These are phyloP conservation scores for Lapara coniferarum DNA, from an alignment of 2,888 invertebrate species.

Conservation along the genomic window DNA sequence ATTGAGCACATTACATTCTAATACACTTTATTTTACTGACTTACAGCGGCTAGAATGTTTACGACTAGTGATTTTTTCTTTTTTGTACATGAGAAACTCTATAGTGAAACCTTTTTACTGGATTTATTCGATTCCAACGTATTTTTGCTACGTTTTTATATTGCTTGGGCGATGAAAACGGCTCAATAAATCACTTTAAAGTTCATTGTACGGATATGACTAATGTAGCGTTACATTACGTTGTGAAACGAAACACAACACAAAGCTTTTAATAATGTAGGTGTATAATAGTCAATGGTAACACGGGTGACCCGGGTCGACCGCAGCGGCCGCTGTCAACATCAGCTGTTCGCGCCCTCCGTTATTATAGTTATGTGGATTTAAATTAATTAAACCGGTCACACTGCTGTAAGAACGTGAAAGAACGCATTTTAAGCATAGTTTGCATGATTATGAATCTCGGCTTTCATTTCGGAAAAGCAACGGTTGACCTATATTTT, in stretches of 20 bases:
- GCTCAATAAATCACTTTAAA: conserved; percentile 14
- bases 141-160: neutral
- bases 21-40: conserved; percentile 37
- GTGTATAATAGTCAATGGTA: conserved; percentile 43
- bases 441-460: neutral
- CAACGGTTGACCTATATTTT: conserved; percentile 5
- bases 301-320: conserved; percentile 50
- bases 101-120: conserved; percentile 1
- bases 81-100: neutral
- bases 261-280: conserved; percentile 34
- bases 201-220: conserved; percentile 17
- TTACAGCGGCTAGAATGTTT: conserved; percentile 32
- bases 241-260: conserved; percentile 19
- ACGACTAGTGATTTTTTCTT: conserved; percentile 11
- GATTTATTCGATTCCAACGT: neutral
- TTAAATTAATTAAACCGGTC: conserved; percentile 29
- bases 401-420: conserved; percentile 25
- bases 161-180: neutral
- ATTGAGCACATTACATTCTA: conserved; percentile 55
- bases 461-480: neutral
- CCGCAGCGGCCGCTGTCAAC: conserved; percentile 71
- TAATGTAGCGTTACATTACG: conserved; percentile 21
- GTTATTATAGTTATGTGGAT: conserved; percentile 37
- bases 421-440: conserved; percentile 8
- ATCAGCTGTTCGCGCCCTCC: conserved; percentile 56